Evolutionary conservation across 2,888 invertebrate species (phyloP), one percentile per base, ranked within the genome.

Genomic region (Limnephilus auricula): DNA sequence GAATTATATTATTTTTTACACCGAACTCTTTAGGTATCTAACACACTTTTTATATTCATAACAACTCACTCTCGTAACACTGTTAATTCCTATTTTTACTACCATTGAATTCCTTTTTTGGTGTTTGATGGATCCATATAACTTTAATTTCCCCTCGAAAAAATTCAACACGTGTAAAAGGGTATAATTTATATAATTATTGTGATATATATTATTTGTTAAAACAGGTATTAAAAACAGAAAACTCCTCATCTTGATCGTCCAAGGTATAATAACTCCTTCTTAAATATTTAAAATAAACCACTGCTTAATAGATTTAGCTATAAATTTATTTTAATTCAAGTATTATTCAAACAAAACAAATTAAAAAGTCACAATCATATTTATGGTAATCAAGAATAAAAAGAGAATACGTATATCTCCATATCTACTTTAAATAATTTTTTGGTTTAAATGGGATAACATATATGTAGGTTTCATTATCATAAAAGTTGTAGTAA

Each of bases 1-100:
- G 85, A 40, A 45, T 85, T 85, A 30, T 45, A 37, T n/a, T 85
- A 85, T 37, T 85, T 85, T 85, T 85, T 85, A 45, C 85, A 85
- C 45, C n/a, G 85, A 30, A 37, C 85, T 30, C 45, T 25, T 84
- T 45, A 45, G 40, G 30, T 85, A 85, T 85, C 45, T 85, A 85
- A 85, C 85, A 85, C 85, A 85, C 85, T 85, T 85, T 40, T 65
- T 65, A 65, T 85, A 85, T 85, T 85, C 85, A 45, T 85, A 85
- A 85, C 85, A 85, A 85, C 85, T 85, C 85, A 85, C 85, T 85
- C 85, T n/a, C 13, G 40, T 40, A 85, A 85, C 85, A 34, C 85
- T 37, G 40, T 85, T 37, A 45, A 85, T 85, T 65, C 65, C 25
- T 25, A 65, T 25, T 25, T 25, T 37, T 15, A 85, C 25, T 40